These are phyloP conservation scores for Philopotamus ludificatus DNA, from an alignment of 1,140 invertebrate genomes.

Conservation along the genomic window DNA sequence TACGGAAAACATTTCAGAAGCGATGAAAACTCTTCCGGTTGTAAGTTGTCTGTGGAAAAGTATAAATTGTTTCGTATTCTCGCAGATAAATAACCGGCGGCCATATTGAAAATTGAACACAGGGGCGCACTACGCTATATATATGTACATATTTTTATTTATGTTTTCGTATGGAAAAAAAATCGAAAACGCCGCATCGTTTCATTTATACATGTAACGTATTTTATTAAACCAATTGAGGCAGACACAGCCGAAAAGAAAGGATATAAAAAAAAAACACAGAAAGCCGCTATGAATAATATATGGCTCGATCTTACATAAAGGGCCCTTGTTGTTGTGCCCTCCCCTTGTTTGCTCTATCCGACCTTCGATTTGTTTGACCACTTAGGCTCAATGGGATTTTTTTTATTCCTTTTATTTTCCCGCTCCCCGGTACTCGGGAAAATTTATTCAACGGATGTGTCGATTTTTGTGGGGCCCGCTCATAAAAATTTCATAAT, in stretches of 20 bases:
- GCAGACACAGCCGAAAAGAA: conserved; percentile 17
- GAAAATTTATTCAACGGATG: conserved; percentile 10
- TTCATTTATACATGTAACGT: background rate
- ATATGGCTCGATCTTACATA: conserved; percentile 19
- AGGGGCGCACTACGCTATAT: background rate
- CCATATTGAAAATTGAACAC: conserved; percentile 24
- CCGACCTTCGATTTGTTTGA: conserved; percentile 32
- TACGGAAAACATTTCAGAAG: background rate
- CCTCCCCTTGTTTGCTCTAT: conserved; percentile 14
- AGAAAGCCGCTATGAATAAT: conserved; percentile 29
- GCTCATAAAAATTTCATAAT: conserved; percentile 11
- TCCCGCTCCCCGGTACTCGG: background rate
- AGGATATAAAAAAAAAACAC: conserved; percentile 17
- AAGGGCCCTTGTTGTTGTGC: conserved; percentile 23
- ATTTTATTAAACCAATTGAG: background rate
- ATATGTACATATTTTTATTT: background rate
- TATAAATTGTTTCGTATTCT: conserved; percentile 31
- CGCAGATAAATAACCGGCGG: conserved; percentile 22
- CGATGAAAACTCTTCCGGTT: background rate
- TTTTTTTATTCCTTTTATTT: conserved; percentile 19
- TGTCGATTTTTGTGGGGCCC: conserved; percentile 11
- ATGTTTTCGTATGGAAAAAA: too few species aligned
- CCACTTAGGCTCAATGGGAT: conserved; percentile 32
- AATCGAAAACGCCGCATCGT: too few species aligned
- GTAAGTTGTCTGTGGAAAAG: conserved; percentile 21